phyloP scores from a whole-genome alignment of 2,888 invertebrate genomes.

The Heliconius ethilla region DNA sequence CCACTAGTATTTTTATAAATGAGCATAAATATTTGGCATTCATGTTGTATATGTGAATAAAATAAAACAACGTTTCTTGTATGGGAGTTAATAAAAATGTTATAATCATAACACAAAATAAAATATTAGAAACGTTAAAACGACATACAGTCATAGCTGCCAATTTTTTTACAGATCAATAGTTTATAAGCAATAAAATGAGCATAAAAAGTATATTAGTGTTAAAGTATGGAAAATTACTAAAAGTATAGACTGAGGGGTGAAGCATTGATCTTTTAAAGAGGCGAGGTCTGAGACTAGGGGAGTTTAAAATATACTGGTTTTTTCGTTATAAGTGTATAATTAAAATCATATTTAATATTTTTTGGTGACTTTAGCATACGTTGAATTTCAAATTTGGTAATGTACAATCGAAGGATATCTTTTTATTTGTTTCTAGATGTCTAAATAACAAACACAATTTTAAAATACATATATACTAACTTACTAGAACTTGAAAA shows the following conservation, averaged over 20 bases:
- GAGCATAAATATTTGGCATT: too few species aligned
- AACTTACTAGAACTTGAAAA: too few species aligned
- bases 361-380: background rate
- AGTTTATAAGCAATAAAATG: constrained; percentile 14
- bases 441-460: too few species aligned
- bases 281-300: constrained; percentile 9
- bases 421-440: too few species aligned
- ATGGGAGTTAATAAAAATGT: too few species aligned
- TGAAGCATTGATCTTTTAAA: constrained; percentile 9
- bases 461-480: too few species aligned
- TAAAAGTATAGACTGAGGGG: constrained; percentile 1
- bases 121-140: constrained; percentile 1
- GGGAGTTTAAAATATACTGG: constrained; percentile 13
- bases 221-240: background rate
- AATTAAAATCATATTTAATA: background rate
- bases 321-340: background rate
- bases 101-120: background rate
- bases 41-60: too few species aligned
- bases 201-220: constrained; percentile 9
- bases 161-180: background rate
- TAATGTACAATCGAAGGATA: background rate
- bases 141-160: background rate
- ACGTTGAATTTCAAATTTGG: background rate
- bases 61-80: too few species aligned
- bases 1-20: too few species aligned